These are phyloP conservation scores for Vombatus ursinus DNA, from an alignment of 2,113 vertebrate genomes.

Conservation along the genomic window DNA sequence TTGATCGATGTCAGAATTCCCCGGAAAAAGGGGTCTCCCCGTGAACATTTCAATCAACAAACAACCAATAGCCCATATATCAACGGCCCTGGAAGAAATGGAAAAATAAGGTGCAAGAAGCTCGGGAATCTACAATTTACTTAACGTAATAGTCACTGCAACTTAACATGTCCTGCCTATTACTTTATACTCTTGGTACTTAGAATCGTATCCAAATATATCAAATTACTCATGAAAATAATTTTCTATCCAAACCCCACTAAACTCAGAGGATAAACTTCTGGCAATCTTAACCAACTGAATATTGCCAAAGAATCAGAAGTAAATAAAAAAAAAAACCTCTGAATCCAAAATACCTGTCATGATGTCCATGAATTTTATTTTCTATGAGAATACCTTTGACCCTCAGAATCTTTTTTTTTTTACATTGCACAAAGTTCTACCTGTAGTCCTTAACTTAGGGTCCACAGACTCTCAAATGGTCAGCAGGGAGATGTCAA, in stretches of 20 bases:
- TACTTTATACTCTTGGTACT: background rate
- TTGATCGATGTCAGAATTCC: slow-evolving; percentile 95
- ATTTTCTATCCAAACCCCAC: slow-evolving; percentile 1
- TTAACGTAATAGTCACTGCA: background rate
- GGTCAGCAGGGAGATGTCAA: background rate
- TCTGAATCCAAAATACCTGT: slow-evolving; percentile 25
- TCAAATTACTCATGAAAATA: slow-evolving; percentile 37
- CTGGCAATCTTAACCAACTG: slow-evolving; percentile 33
- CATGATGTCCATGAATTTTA: slow-evolving; percentile 11
- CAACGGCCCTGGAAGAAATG: slow-evolving; percentile 87
- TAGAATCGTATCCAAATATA: background rate
- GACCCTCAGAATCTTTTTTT: background rate
- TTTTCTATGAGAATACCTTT: slow-evolving; percentile 11
- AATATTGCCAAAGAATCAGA: background rate
- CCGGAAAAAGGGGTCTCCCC: slow-evolving; percentile 91
- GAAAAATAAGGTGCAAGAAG: background rate
- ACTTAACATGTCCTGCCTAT: background rate
- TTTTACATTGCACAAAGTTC: background rate
- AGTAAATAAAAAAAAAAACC: slow-evolving; percentile 15
- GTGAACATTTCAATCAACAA: slow-evolving; percentile 92
- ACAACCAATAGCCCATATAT: slow-evolving; percentile 93
- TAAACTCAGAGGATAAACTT: slow-evolving; percentile 44
- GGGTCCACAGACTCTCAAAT: background rate
- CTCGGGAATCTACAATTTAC: background rate
- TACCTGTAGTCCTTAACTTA: background rate